Conservation (phyloP, 2,888 invertebrate species). For the Drosophila macrospina region DNA sequence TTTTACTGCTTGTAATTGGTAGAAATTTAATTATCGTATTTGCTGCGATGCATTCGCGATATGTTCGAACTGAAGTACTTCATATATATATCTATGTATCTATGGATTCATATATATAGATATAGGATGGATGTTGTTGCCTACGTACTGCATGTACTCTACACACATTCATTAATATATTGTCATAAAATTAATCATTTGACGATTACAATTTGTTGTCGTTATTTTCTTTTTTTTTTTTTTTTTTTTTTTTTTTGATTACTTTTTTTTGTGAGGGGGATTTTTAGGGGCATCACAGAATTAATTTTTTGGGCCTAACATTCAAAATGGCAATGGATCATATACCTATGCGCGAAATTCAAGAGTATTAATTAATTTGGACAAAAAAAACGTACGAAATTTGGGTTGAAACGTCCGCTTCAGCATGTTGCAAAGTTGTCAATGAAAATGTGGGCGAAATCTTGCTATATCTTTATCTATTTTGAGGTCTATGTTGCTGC, state of each 20-base stretch:
- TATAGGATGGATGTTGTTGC: neutral
- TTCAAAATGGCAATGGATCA: slow-evolving; percentile 5
- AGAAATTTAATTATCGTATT: slow-evolving; percentile 7
- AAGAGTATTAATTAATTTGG: slow-evolving; percentile 25
- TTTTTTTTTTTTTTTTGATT: neutral
- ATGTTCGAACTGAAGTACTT: slow-evolving; percentile 3
- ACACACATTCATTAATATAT: slow-evolving; percentile 3
- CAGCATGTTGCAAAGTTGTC: slow-evolving; percentile 11
- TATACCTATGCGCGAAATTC: slow-evolving; percentile 5
- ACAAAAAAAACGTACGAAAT: slow-evolving; percentile 33
- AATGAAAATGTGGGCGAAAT: slow-evolving; percentile 12
- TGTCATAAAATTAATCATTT: slow-evolving; percentile 11
- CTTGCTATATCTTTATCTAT: slow-evolving; percentile 1
- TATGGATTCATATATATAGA: neutral
- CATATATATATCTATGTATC: neutral
- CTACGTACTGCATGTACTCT: neutral
- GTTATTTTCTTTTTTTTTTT: slow-evolving; percentile 2
- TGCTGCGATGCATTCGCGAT: slow-evolving; percentile 9
- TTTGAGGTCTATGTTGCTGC: slow-evolving; percentile 12
- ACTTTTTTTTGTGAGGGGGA: neutral
- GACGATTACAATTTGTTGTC: slow-evolving; percentile 10
- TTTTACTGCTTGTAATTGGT: slow-evolving; percentile 7
- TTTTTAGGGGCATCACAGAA: slow-evolving; percentile 17
- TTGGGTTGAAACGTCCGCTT: slow-evolving; percentile 30
- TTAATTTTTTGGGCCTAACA: slow-evolving; percentile 17